Percentiles rank a stretch among this genome's conserved stretches.
Conservation (phyloP, 2,888 invertebrate genomes). For the Phlogophora meticulosa region DNA sequence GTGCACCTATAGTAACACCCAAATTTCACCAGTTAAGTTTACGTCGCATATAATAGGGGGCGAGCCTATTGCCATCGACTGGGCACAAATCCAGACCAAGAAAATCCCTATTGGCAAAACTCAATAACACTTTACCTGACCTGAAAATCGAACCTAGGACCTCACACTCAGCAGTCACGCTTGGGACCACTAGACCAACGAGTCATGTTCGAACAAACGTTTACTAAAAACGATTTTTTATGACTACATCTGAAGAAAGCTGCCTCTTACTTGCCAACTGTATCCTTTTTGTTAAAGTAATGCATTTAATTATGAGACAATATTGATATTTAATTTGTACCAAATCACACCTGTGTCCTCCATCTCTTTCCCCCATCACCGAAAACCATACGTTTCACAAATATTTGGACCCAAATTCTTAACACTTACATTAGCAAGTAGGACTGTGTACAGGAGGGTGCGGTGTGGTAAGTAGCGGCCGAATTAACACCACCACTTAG, state of each 20-base stretch:
- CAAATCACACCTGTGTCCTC: conserved; percentile 40
- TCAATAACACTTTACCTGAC: too few relatives aligned
- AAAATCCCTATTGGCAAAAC: too few relatives aligned
- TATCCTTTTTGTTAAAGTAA: neutral
- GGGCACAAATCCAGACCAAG: too few relatives aligned
- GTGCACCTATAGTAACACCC: too few relatives aligned
- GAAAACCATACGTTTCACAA: conserved; percentile 66
- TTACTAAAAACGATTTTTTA: too few relatives aligned
- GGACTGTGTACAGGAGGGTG: conserved; percentile 71
- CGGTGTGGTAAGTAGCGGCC: conserved; percentile 71
- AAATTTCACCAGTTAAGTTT: too few relatives aligned
- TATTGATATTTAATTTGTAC: neutral
- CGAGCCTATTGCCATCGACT: too few relatives aligned
- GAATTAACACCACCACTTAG: conserved; percentile 88
- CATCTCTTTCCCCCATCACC: conserved; percentile 17
- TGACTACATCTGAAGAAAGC: neutral
- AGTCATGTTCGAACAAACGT: too few relatives aligned
- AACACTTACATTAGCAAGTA: conserved; percentile 79
- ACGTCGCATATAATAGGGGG: too few relatives aligned
- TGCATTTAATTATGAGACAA: neutral
- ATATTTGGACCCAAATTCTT: conserved; percentile 81
- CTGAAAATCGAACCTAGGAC: too few relatives aligned
- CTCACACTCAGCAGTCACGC: too few relatives aligned
- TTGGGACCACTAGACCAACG: too few relatives aligned
- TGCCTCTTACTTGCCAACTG: neutral